Evolutionary conservation across 2,797 vertebrate species (phyloP), one percentile per base, ranked within the genome.

Genomic region (Anas acuta): DNA sequence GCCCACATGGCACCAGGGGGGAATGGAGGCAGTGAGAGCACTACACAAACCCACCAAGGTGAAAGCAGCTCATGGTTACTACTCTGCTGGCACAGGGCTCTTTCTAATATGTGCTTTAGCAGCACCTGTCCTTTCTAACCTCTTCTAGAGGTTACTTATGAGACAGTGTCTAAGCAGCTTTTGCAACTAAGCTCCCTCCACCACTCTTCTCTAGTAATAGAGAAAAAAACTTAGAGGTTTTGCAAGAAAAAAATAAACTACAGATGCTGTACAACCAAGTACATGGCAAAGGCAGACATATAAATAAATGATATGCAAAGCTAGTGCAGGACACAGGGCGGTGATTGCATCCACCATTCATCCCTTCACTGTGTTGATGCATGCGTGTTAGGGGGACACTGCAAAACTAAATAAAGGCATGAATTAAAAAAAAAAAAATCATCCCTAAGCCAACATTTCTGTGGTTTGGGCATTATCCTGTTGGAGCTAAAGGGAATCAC

Each of bases 21-120:
- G 10, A 69, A 62, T 0, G 0, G 19, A 54, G 60, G 30, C 41
- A 73, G 33, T 4, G 35, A 32, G 22, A 25, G 3, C 58, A 0
- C 20, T 41, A 43, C 10, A 23, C 2, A 21, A 33, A 26, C 7
- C 20, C 35, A 41, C 9, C 15, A 41, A 73, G 21, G 10, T 10
- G 28, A 70, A 65, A 86, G 32, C 35, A 83, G 17, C 21, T 76
- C 12, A 1, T 4, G 77, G n/a, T 3, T 20, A 35, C 8, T 35
- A 26, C 32, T 65, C 23, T 80, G 17, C 47, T 37, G 43, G 17
- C 30, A 54, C 2, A 47, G n/a, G 26, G 33, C 19, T 66, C 28
- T n/a, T 74, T 62, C 58, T 67, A 6, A 6, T 28, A 19, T 11
- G 10, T 72, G 26, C 23, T 82, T 82, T 65, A 82, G 23, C 32